Percentiles rank a stretch among this genome's conserved stretches.
These are phyloP conservation scores for Dicentrarchus labrax DNA, from an alignment of 2,113 vertebrate genomes.

Conservation along the genomic window DNA sequence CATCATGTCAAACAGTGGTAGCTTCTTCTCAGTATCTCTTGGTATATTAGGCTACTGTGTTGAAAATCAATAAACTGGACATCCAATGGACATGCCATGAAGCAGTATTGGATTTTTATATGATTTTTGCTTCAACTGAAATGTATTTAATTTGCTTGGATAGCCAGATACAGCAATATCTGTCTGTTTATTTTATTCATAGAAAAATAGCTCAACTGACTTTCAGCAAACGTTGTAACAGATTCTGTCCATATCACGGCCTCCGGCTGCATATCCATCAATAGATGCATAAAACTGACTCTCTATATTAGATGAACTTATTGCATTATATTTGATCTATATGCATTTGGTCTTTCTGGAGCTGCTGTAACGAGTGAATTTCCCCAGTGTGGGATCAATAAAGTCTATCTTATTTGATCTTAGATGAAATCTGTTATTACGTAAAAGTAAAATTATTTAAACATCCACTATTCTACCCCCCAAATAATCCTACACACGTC, in stretches of 20 bases:
- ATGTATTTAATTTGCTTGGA: background rate
- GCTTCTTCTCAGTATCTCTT: background rate
- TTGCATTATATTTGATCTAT: background rate
- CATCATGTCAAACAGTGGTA: background rate
- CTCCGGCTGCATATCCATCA: background rate
- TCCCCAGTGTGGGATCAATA: no score
- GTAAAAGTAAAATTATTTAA: no score
- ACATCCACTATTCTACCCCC: no score
- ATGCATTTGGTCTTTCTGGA: no score
- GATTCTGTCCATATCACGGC: background rate
- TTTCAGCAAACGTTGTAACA: no score
- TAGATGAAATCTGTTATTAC: no score
- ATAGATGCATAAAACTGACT: background rate
- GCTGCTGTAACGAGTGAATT: no score
- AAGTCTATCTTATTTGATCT: no score
- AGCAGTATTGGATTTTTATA: background rate
- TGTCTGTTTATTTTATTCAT: background rate
- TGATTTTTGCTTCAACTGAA: background rate
- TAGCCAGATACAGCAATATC: fast-evolving
- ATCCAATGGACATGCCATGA: no score
- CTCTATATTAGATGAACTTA: background rate
- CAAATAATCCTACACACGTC: no score
- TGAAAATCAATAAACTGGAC: background rate
- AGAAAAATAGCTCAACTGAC: no score
- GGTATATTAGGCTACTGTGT: background rate